Percentiles rank a stretch among this genome's conserved stretches.
phyloP scores from a whole-genome alignment of 2,113 vertebrate species.

The Mellivora capensis region DNA sequence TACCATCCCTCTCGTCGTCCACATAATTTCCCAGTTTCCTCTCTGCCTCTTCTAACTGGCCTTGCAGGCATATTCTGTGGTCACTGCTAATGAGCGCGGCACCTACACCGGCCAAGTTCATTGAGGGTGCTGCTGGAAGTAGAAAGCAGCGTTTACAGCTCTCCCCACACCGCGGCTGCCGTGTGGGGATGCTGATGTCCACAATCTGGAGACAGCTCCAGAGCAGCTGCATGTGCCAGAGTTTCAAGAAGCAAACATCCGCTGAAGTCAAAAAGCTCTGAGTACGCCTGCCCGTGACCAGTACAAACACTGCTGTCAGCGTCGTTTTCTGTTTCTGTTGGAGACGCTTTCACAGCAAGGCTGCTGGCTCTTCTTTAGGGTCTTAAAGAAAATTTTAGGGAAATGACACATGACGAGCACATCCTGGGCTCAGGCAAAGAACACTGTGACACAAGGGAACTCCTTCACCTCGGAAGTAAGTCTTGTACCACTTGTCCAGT shows the following conservation, averaged over 20 bases:
- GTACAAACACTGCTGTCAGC: not conserved
- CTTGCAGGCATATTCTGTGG: not conserved
- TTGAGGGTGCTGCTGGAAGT: not conserved
- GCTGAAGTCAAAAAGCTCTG: not conserved
- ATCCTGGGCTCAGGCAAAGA: not conserved
- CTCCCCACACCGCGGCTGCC: too few species aligned
- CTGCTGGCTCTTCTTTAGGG: not conserved
- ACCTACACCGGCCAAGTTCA: fast-evolving
- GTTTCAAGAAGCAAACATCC: not conserved
- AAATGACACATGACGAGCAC: not conserved
- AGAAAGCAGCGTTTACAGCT: not conserved
- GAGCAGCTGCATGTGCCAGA: not conserved
- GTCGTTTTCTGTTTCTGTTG: not conserved
- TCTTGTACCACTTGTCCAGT: not conserved
- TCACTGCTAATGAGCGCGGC: not conserved
- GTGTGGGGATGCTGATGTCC: too few species aligned
- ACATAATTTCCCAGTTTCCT: not conserved
- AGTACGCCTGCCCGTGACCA: not conserved
- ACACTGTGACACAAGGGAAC: not conserved
- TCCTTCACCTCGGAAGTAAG: not conserved
- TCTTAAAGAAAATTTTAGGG: not conserved
- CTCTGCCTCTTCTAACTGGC: not conserved
- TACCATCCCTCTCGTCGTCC: not conserved
- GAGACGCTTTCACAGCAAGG: not conserved
- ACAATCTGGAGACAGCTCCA: not conserved